Evolutionary conservation across 1,140 invertebrate species (phyloP).

Genomic region (Diuraphis noxia): DNA sequence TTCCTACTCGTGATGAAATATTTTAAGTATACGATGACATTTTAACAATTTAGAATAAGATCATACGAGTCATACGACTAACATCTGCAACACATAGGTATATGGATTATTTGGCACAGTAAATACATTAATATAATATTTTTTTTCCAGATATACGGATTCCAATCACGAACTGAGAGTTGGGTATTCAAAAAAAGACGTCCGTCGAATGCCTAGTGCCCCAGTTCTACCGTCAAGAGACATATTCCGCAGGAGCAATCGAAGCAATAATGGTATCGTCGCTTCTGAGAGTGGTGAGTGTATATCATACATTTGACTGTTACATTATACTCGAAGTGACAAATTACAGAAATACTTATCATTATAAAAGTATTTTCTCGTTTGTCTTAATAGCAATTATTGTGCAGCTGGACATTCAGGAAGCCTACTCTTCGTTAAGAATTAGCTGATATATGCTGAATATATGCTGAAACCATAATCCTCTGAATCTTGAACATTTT

Average conservation of each 20-base stretch:
- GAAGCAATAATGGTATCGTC: constrained; percentile 62
- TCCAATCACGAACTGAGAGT: background rate
- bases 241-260: constrained; percentile 62
- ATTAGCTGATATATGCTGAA: background rate
- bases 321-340: background rate
- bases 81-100: background rate
- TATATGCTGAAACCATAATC: background rate
- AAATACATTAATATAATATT: background rate
- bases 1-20: background rate
- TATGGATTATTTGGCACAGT: too few relatives aligned
- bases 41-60: background rate
- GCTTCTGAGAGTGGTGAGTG: constrained; percentile 63
- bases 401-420: background rate
- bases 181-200: constrained; percentile 52
- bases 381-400: background rate
- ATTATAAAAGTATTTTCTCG: background rate
- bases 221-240: constrained; percentile 62
- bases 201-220: constrained; percentile 64
- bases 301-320: background rate
- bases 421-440: background rate
- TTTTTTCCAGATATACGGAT: constrained; percentile 33
- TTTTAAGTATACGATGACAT: background rate
- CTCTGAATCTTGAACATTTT: background rate
- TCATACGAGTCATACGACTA: background rate
- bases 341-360: background rate